A percentile compares a stretch with the other conserved stretches of the same genome.
Conservation (phyloP, 1,140 invertebrate genomes). For the Zaprionus vittiger region DNA sequence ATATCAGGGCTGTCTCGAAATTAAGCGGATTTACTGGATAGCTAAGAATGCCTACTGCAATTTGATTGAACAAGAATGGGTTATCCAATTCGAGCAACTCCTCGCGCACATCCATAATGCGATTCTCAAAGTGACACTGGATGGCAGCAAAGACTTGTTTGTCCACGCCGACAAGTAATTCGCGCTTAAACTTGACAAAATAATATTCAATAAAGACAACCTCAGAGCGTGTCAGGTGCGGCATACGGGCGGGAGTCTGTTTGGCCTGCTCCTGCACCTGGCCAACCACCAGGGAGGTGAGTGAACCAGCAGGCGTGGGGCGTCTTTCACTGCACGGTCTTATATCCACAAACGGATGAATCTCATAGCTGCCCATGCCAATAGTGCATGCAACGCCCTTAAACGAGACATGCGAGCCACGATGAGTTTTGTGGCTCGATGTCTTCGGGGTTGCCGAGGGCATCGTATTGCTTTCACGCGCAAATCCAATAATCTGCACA, state of each 20-base stretch:
- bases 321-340: slow-evolving; percentile 57
- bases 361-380: slow-evolving; percentile 76
- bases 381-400: slow-evolving; percentile 67
- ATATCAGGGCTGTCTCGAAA: slow-evolving; percentile 61
- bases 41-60: slow-evolving; percentile 70
- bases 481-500: slow-evolving; percentile 62
- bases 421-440: slow-evolving; percentile 38
- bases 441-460: slow-evolving; percentile 23
- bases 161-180: slow-evolving; percentile 70
- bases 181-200: slow-evolving; percentile 79
- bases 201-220: slow-evolving; percentile 79
- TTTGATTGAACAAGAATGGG: slow-evolving; percentile 62
- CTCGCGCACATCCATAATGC: slow-evolving; percentile 75
- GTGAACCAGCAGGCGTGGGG: slow-evolving; percentile 74
- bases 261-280: slow-evolving; percentile 61
- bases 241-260: slow-evolving; percentile 54
- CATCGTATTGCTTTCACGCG: slow-evolving; percentile 54
- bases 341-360: slow-evolving; percentile 77
- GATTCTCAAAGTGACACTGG: slow-evolving; percentile 74
- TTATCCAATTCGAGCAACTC: slow-evolving; percentile 67
- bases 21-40: slow-evolving; percentile 66
- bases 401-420: slow-evolving; percentile 73
- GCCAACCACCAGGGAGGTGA: slow-evolving; percentile 69
- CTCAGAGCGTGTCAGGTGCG: slow-evolving; percentile 64
- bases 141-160: slow-evolving; percentile 76